A percentile compares a stretch with the other conserved stretches of the same genome.
Evolutionary conservation across 30 jellyfish, hydroid and myxozoan genomes (phyloP).

Genomic region (Cassiopea xamachana): DNA sequence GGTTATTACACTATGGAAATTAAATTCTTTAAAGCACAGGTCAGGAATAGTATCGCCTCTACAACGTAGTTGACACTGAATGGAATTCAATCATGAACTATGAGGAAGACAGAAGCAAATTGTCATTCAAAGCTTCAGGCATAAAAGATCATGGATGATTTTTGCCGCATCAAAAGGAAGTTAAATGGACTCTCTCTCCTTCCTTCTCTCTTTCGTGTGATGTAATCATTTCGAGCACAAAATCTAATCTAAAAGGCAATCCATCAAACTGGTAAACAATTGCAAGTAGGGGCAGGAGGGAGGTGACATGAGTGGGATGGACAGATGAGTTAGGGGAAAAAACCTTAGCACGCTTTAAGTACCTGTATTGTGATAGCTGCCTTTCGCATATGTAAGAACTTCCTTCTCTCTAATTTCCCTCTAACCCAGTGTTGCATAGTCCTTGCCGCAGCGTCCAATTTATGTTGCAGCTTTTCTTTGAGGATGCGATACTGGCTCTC

Average conservation of each 20-base stretch:
- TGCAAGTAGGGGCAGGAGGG: too few relatives aligned
- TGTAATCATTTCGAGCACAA: background rate
- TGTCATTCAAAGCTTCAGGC: background rate
- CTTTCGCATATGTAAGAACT: slow-evolving; percentile 36
- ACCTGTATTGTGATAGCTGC: slow-evolving; percentile 88
- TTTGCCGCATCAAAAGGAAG: background rate
- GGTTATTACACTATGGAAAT: background rate
- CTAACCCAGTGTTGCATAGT: slow-evolving; percentile 76
- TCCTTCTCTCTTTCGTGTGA: too few relatives aligned
- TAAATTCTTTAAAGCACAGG: background rate
- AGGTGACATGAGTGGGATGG: too few relatives aligned
- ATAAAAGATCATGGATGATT: background rate
- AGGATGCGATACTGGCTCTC: slow-evolving; percentile 92
- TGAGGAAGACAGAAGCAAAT: background rate
- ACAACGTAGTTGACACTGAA: background rate
- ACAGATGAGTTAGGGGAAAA: background rate
- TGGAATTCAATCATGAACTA: background rate
- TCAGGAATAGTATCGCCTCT: background rate
- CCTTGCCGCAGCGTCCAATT: slow-evolving; percentile 82
- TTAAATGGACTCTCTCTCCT: too few relatives aligned
- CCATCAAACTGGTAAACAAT: too few relatives aligned
- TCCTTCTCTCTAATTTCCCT: slow-evolving; percentile 67
- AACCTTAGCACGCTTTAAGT: background rate
- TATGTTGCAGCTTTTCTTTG: slow-evolving; percentile 73
- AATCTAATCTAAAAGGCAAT: too few relatives aligned